Base-by-base conservation (phyloP, 2,888 invertebrate species). In the Chrysotoxum bicinctum region DNA sequence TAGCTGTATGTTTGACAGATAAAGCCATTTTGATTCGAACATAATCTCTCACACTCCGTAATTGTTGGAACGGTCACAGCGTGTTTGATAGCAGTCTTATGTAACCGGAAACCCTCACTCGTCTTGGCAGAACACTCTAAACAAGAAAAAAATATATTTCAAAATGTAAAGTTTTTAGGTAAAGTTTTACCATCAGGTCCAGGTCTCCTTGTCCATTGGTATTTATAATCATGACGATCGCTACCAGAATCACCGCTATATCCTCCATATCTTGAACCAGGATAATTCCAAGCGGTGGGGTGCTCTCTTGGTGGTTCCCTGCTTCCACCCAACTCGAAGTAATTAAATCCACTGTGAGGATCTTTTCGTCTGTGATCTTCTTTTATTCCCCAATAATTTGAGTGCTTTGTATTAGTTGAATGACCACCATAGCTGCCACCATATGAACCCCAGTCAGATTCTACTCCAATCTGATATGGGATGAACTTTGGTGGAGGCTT, bases 1-100 rank as follows among this genome's bases (percentile, higher is more conserved):
- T 94, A 97, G 87, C 96, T 96, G 87, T 96, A 97, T 0, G 96
- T 96, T 32, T 94, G 94, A 89, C 97, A 97, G 88, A 93, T 93
- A 89, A 96, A 96, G 79, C 94, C 94, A 73, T 93, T 93, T 90
- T 96, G 96, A 9, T 93, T 93, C 66, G 94, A 95, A 90, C 97
- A 97, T 9, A 96, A 93, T 0, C 94, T 92, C 88, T 97, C 97
- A 89, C 97, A 97, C 79, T 96, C 95, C 19, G 95, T 95, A 12
- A 97, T 93, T 16, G 94, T 95, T 1, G 94, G 94, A 1, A 95
- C 95, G 2, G 94, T 91, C 52, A 94, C 93, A 0, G 95, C 94
- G 73, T 95, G 93, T 69, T 95, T 93, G 1, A 96, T 94, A 4
- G 95, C 94, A 0, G 94, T 94, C 82, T 95, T 94, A 40, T 94